Conservation (phyloP, 2,113 vertebrate genomes). For the Lampris incognitus region DNA sequence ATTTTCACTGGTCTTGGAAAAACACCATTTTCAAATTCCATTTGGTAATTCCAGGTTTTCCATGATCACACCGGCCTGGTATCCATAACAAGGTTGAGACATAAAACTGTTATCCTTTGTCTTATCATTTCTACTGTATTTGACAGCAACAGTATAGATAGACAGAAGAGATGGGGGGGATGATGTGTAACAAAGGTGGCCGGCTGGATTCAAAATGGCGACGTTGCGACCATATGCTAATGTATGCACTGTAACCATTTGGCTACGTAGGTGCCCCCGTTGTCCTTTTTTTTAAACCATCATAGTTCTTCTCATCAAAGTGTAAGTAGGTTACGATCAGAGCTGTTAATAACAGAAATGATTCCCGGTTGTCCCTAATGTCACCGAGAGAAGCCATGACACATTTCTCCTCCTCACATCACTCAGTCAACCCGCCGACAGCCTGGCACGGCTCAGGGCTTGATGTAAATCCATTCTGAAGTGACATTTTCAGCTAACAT, state of each 20-base stretch:
- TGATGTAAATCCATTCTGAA: constrained; percentile 84
- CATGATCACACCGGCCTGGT: neutral
- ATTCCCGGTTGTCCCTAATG: constrained; percentile 19
- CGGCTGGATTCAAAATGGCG: no score
- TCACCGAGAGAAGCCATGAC: constrained; percentile 31
- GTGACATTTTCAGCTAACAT: constrained; percentile 84
- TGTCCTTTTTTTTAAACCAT: neutral
- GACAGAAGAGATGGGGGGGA: no score
- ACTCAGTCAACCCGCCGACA: constrained; percentile 60
- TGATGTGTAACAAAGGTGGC: no score
- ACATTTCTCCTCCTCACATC: constrained; percentile 51
- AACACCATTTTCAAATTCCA: constrained; percentile 19
- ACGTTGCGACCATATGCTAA: no score
- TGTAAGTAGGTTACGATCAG: neutral
- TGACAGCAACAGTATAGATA: no score
- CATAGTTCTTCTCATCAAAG: constrained; percentile 10
- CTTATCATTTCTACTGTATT: no score
- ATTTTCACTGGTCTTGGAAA: constrained; percentile 16
- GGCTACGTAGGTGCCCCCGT: no score
- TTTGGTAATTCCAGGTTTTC: constrained; percentile 26
- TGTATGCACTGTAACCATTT: no score
- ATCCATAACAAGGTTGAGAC: neutral
- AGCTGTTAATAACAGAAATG: constrained; percentile 5
- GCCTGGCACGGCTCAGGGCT: constrained; percentile 60
- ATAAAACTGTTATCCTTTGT: no score